Percentiles rank a stretch among this genome's conserved stretches.
Evolutionary conservation across 2,888 invertebrate genomes (phyloP).

Genomic region (Orthonychiurus folsomi): DNA sequence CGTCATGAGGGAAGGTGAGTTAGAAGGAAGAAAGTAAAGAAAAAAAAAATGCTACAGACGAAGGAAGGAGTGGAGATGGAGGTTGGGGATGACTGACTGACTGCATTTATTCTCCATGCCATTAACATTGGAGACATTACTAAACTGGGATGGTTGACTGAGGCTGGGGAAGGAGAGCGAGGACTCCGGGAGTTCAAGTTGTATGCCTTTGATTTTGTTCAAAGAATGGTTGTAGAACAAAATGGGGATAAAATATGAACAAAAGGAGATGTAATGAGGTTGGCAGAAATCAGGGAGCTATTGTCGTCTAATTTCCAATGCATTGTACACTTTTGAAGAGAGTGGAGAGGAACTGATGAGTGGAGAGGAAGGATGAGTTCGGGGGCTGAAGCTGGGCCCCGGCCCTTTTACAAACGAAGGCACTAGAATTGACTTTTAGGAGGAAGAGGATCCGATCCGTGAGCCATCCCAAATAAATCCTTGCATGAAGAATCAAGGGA

Average conservation of each 20-base stretch:
- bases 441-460: background rate
- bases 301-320: constrained; percentile 40
- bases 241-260: constrained; percentile 35
- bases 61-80: background rate
- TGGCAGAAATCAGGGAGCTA: constrained; percentile 39
- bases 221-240: constrained; percentile 26
- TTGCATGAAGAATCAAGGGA: background rate
- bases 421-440: too few species aligned
- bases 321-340: constrained; percentile 28
- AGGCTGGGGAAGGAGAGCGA: background rate
- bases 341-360: background rate
- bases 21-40: background rate
- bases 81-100: too few species aligned
- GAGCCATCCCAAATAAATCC: background rate
- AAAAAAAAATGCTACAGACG: background rate
- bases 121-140: constrained; percentile 1
- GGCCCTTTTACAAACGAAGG: too few species aligned
- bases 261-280: constrained; percentile 40
- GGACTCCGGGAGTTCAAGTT: background rate
- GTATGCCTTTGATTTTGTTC: constrained; percentile 19
- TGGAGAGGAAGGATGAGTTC: too few species aligned
- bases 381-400: too few species aligned
- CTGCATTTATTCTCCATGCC: background rate
- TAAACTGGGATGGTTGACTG: background rate
- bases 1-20: background rate